Evolutionary conservation across 2,888 invertebrate genomes (phyloP).

Genomic region (Cephus sareptanus): DNA sequence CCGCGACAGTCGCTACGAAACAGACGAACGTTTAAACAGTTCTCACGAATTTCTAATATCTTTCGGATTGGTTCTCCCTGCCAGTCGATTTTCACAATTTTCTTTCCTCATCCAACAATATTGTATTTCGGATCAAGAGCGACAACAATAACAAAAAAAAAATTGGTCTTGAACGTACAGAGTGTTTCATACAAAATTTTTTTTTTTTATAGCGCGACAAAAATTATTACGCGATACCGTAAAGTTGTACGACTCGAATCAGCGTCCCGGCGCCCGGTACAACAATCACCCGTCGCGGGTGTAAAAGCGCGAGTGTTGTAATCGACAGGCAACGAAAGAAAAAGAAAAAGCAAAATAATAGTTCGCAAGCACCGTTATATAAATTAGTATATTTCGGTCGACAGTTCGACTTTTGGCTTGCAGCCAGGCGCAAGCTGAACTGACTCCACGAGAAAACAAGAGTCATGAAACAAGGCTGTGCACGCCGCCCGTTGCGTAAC

Average conservation of each 20-base stretch:
- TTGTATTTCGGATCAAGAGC: not conserved
- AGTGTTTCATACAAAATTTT: not conserved
- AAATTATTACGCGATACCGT: not conserved
- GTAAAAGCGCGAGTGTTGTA: not conserved
- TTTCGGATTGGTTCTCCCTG: not conserved
- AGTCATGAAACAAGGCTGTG: conserved; percentile 48
- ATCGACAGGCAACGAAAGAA: not conserved
- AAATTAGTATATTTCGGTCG: conserved; percentile 61
- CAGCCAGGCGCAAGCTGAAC: conserved; percentile 56
- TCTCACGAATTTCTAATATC: not conserved
- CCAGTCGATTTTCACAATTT: not conserved
- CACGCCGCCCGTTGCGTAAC: conserved; percentile 55
- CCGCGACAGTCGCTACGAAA: not conserved
- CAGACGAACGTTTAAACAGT: not conserved
- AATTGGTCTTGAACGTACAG: not conserved
- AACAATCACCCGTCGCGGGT: not conserved
- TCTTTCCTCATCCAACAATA: not conserved
- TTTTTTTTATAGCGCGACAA: not conserved
- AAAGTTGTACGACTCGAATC: not conserved
- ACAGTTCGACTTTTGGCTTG: conserved; percentile 56
- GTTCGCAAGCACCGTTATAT: conserved; percentile 45
- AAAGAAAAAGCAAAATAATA: not conserved
- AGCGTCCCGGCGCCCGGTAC: not conserved
- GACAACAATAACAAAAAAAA: not conserved
- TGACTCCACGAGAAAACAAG: conserved; percentile 54